A percentile compares a stretch with the other conserved stretches of the same genome.
These are phyloP conservation scores for Paratilapia polleni DNA, from an alignment of 2,113 vertebrate species.

Conservation along the genomic window DNA sequence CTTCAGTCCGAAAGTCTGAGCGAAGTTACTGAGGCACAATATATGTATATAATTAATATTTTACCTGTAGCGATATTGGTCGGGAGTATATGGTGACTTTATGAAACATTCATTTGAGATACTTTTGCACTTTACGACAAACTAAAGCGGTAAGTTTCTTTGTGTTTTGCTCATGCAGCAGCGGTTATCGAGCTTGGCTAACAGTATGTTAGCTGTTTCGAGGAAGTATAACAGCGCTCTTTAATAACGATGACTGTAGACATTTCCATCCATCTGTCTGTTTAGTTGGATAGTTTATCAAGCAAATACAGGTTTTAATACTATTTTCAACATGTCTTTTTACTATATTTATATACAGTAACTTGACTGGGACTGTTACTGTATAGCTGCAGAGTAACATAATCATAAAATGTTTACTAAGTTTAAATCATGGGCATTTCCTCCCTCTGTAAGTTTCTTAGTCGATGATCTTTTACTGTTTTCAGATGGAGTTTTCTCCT, in stretches of 20 bases:
- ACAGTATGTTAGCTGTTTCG: background rate
- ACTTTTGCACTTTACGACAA: background rate
- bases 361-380: background rate
- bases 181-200: background rate
- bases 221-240: background rate
- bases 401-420: background rate
- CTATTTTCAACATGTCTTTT: background rate
- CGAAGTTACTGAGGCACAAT: background rate
- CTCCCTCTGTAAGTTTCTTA: background rate
- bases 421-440: background rate
- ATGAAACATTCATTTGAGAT: background rate
- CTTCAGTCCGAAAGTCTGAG: background rate
- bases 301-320: background rate
- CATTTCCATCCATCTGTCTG: background rate
- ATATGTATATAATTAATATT: rapidly evolving
- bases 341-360: background rate
- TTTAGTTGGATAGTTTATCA: background rate
- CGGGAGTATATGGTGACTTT: background rate
- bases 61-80: background rate
- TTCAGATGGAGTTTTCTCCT: constrained; percentile 63
- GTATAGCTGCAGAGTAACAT: too few species aligned
- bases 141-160: constrained; percentile 50
- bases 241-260: background rate
- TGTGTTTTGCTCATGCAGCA: constrained; percentile 3
- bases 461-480: background rate